phyloP scores from a whole-genome alignment of 1,140 invertebrate genomes.

The Phenacoccus solenopsis region DNA sequence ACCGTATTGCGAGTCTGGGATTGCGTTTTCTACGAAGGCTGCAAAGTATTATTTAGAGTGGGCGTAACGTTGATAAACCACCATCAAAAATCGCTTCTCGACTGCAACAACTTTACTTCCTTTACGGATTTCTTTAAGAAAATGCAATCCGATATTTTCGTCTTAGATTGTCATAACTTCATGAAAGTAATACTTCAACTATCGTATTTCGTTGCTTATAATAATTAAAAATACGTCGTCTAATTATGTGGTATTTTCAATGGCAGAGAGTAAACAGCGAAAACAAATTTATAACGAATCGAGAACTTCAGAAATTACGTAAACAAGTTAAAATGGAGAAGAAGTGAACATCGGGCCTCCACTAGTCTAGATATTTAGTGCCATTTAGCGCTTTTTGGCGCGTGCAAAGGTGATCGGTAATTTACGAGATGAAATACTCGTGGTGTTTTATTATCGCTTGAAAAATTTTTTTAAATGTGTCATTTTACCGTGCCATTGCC shows the following conservation, averaged over 20 bases:
- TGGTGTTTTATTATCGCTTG: background rate
- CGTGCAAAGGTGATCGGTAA: too few species aligned
- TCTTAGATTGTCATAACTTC: slow-evolving; percentile 68
- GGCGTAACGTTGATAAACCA: slow-evolving; percentile 66
- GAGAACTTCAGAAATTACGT: background rate
- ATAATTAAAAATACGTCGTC: background rate
- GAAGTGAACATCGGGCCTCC: background rate
- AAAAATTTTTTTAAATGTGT: background rate
- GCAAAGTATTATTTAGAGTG: slow-evolving; percentile 76
- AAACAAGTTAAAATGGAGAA: background rate
- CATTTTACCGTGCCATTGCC: background rate
- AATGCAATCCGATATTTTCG: slow-evolving; percentile 55
- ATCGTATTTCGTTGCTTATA: slow-evolving; percentile 14
- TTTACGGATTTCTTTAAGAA: slow-evolving; percentile 63
- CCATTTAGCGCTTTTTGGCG: too few species aligned
- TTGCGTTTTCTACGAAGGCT: slow-evolving; percentile 85
- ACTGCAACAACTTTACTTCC: slow-evolving; percentile 58
- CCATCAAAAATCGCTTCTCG: slow-evolving; percentile 53
- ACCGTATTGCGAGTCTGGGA: slow-evolving; percentile 89
- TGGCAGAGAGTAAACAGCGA: slow-evolving; percentile 4
- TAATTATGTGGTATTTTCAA: background rate
- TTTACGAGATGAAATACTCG: too few species aligned
- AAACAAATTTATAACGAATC: background rate
- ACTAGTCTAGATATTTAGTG: too few species aligned
- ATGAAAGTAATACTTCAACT: slow-evolving; percentile 71